Evolutionary conservation across 2,888 invertebrate species (phyloP).

Genomic region (Shargacucullia verbasci): DNA sequence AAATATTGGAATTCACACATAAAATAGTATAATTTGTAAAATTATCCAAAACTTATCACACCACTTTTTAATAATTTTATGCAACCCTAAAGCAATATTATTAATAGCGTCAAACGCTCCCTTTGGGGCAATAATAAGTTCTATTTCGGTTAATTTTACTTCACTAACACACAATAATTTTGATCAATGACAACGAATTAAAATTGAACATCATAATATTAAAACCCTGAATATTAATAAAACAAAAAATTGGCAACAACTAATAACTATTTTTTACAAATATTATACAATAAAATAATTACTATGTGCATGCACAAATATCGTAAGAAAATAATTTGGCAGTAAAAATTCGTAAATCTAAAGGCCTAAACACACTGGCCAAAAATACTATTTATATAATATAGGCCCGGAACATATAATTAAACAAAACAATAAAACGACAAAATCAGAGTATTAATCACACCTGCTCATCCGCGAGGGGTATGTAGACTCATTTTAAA

Average conservation of each 20-base stretch:
- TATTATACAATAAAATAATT: constrained; percentile 88
- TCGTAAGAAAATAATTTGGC: constrained; percentile 89
- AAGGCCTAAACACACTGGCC: constrained; percentile 88
- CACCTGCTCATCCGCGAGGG: constrained; percentile 82
- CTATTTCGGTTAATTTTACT: constrained; percentile 87
- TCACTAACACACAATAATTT: constrained; percentile 89
- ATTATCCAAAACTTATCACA: constrained; percentile 89
- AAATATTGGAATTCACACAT: constrained; percentile 86
- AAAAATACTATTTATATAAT: constrained; percentile 87
- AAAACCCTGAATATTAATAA: constrained; percentile 88
- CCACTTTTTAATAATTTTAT: constrained; percentile 87
- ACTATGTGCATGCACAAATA: constrained; percentile 89
- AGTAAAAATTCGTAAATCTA: constrained; percentile 89
- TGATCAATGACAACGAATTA: constrained; percentile 88
- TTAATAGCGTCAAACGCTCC: constrained; percentile 88
- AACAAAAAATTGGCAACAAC: constrained; percentile 88
- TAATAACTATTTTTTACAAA: constrained; percentile 86
- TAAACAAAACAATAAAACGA: constrained; percentile 87
- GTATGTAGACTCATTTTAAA: constrained; percentile 83
- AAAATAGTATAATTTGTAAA: constrained; percentile 89
- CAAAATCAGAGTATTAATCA: constrained; percentile 87
- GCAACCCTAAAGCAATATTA: constrained; percentile 88
- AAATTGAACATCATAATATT: constrained; percentile 86
- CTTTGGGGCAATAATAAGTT: constrained; percentile 87
- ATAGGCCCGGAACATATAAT: constrained; percentile 87